Conservation (phyloP, 1,140 invertebrate species). For the Achroia grisella region DNA sequence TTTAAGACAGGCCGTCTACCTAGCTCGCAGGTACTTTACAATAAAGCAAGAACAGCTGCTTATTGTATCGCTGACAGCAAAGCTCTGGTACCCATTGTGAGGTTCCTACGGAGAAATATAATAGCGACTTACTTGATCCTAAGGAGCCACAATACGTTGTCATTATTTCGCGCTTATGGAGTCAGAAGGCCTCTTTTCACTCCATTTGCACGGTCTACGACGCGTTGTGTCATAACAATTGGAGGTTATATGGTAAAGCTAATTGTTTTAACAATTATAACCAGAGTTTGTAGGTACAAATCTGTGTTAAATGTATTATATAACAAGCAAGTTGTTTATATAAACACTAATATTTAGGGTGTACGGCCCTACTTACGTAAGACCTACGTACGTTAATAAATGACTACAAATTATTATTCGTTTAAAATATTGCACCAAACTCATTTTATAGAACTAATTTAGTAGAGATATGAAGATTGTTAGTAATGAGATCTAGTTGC, state of each 20-base stretch:
- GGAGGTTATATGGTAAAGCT: slow-evolving; percentile 8
- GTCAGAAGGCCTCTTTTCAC: slow-evolving; percentile 28
- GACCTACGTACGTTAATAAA: no score
- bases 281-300: no score
- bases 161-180: slow-evolving; percentile 51
- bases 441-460: no score
- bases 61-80: slow-evolving; percentile 63
- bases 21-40: slow-evolving; percentile 15
- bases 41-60: slow-evolving; percentile 51
- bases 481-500: no score
- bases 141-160: slow-evolving; percentile 47
- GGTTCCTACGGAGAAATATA: slow-evolving; percentile 54
- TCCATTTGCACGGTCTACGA: slow-evolving; percentile 19
- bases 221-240: slow-evolving; percentile 32
- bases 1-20: slow-evolving; percentile 39
- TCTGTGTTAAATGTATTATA: no score
- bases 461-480: no score
- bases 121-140: slow-evolving; percentile 63
- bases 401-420: no score
- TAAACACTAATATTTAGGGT: no score
- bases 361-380: no score
- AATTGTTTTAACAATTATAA: background rate
- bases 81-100: slow-evolving; percentile 55
- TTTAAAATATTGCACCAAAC: no score
- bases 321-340: no score